phyloP scores from a whole-genome alignment of 2,113 vertebrate genomes.

The Felis chaus region DNA sequence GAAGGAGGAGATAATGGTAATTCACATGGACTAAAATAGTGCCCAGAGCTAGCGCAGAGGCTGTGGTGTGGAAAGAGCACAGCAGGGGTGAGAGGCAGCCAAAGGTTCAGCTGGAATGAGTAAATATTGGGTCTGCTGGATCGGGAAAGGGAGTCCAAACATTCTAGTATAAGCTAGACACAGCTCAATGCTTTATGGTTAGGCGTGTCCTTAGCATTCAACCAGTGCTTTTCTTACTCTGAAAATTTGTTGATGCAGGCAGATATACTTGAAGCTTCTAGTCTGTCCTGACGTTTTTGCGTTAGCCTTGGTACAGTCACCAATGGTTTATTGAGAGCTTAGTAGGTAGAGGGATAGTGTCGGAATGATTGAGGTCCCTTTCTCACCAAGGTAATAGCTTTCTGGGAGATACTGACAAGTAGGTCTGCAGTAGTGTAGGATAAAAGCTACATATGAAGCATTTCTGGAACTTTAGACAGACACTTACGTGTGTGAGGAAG shows the following conservation, averaged over 20 bases:
- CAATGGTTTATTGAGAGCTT: neutral
- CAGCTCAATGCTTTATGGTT: neutral
- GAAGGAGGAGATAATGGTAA: neutral
- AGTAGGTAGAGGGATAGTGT: neutral
- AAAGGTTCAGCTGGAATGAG: neutral
- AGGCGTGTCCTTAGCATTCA: neutral
- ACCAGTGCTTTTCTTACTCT: neutral
- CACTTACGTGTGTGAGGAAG: neutral
- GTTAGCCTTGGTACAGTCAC: neutral
- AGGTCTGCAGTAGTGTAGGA: neutral
- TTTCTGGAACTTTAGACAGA: neutral
- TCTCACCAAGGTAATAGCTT: neutral
- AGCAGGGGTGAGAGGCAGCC: neutral
- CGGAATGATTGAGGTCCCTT: neutral
- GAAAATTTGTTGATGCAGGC: neutral
- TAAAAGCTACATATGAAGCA: neutral
- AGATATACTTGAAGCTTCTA: neutral
- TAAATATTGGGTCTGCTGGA: neutral
- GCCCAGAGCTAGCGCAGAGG: accelerated
- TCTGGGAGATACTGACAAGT: neutral
- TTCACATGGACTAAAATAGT: neutral
- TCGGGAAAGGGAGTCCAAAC: neutral
- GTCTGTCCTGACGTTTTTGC: neutral
- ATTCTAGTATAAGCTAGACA: neutral
- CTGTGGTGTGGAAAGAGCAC: no score